A percentile compares a stretch with the other conserved stretches of the same genome.
Conservation (phyloP, 1,140 invertebrate species). For the Ctenoplectra terminalis region DNA sequence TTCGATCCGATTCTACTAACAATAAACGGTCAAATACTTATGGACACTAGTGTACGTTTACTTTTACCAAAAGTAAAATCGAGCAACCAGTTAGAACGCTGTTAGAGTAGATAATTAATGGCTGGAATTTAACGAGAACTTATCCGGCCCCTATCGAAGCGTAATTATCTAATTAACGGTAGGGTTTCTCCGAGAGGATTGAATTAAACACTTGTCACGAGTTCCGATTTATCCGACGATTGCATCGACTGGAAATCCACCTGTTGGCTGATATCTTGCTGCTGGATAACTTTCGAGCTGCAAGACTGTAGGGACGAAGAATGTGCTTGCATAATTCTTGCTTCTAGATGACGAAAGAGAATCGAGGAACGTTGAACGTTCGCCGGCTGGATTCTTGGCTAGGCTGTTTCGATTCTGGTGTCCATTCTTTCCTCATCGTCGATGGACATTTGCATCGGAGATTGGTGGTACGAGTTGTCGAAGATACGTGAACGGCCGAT, state of each 20-base stretch:
- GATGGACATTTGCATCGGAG: not conserved
- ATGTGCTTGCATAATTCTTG: slow-evolving; percentile 56
- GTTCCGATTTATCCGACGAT: not conserved
- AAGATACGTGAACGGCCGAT: not conserved
- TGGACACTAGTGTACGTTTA: too few relatives aligned
- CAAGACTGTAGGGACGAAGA: slow-evolving; percentile 3
- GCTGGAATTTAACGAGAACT: slow-evolving; percentile 27
- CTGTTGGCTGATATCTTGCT: not conserved
- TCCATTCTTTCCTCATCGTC: not conserved
- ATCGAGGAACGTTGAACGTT: not conserved
- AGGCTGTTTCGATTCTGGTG: too few relatives aligned
- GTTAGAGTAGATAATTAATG: slow-evolving; percentile 4
- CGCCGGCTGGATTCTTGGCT: not conserved
- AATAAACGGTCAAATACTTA: slow-evolving; percentile 14
- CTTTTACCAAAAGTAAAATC: slow-evolving; percentile 11
- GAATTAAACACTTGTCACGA: not conserved
- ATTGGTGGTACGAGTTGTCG: not conserved
- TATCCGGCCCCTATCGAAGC: not conserved
- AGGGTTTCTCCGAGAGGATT: not conserved
- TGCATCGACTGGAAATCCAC: not conserved
- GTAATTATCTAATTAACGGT: not conserved
- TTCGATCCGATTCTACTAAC: slow-evolving; percentile 51
- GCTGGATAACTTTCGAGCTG: not conserved
- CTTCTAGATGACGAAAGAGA: slow-evolving; percentile 15
- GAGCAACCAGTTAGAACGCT: not conserved